phyloP scores from a whole-genome alignment of 2,113 vertebrate species.

The Mirza zaza region DNA sequence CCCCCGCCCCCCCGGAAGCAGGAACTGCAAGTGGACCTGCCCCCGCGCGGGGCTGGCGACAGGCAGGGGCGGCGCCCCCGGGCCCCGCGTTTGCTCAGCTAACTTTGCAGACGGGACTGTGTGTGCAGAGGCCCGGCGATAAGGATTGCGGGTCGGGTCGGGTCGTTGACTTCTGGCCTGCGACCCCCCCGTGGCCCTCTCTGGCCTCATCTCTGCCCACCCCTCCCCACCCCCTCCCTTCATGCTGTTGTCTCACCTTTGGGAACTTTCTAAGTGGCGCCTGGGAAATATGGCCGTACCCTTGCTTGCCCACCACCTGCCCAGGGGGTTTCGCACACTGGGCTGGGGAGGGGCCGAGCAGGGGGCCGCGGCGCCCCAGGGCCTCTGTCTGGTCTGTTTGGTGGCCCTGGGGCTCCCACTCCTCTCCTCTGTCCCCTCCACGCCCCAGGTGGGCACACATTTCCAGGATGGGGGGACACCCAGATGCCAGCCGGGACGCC shows the following conservation, averaged over 20 bases:
- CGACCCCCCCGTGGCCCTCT: not conserved
- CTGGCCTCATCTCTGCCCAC: not conserved
- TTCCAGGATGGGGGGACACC: not conserved
- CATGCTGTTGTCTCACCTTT: not conserved
- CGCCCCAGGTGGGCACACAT: too few species aligned
- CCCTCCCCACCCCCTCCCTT: not conserved
- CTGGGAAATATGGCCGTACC: not conserved
- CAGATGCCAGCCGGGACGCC: too few species aligned
- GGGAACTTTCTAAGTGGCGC: not conserved
- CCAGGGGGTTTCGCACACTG: not conserved
- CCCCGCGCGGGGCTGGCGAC: not conserved
- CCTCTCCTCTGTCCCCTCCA: not conserved
- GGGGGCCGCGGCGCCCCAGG: too few species aligned
- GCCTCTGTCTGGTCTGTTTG: not conserved
- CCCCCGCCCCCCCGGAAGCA: too few species aligned
- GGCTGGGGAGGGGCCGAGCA: too few species aligned
- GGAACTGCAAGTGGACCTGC: not conserved
- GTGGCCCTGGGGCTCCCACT: not conserved
- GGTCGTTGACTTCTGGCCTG: constrained; percentile 22
- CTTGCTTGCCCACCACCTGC: not conserved
- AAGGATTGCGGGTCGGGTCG: not conserved
- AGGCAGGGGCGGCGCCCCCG: not conserved
- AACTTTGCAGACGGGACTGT: constrained; percentile 32
- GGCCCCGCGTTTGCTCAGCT: constrained; percentile 57
- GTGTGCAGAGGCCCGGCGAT: constrained; percentile 24